These are phyloP conservation scores for Microtus montanus DNA, from an alignment of 2,113 vertebrate species.

Conservation along the genomic window DNA sequence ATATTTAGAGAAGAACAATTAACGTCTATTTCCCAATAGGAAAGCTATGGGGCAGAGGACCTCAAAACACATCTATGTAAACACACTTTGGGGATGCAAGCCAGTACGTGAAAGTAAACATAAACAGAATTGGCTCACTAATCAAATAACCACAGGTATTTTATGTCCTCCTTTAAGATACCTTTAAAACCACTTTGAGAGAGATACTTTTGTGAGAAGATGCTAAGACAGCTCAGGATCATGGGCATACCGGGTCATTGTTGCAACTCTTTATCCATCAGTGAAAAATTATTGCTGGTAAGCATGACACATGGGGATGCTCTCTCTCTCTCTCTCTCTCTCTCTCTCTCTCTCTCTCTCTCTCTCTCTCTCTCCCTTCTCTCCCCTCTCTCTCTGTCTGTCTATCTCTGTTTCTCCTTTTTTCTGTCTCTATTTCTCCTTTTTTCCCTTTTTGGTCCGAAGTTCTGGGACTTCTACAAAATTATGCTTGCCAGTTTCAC, in stretches of 20 bases:
- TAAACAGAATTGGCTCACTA: background rate
- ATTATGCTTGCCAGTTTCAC: conserved; percentile 32
- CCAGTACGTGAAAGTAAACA: background rate
- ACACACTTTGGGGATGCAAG: background rate
- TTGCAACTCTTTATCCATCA: conserved; percentile 38
- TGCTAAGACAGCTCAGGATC: conserved; percentile 6
- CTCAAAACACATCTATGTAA: background rate
- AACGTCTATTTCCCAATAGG: background rate
- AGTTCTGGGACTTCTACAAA: conserved; percentile 51
- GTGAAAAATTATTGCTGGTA: conserved; percentile 52
- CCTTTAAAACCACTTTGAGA: background rate
- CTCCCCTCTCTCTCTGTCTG: background rate
- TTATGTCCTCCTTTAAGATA: background rate
- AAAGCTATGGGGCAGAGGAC: background rate
- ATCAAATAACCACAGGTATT: background rate
- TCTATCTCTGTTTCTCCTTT: too few relatives aligned
- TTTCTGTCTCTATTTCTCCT: background rate
- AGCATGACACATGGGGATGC: conserved; percentile 23
- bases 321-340: background rate
- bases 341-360: background rate
- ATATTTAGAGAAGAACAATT: background rate
- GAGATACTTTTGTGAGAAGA: background rate
- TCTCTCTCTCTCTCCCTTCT: too few relatives aligned
- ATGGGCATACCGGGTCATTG: conserved; percentile 21
- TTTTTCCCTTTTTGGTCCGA: conserved; percentile 23